Evolutionary conservation across 2,888 invertebrate genomes (phyloP), one percentile per base, ranked within the genome.

Genomic region (Acrocera orbiculus): DNA sequence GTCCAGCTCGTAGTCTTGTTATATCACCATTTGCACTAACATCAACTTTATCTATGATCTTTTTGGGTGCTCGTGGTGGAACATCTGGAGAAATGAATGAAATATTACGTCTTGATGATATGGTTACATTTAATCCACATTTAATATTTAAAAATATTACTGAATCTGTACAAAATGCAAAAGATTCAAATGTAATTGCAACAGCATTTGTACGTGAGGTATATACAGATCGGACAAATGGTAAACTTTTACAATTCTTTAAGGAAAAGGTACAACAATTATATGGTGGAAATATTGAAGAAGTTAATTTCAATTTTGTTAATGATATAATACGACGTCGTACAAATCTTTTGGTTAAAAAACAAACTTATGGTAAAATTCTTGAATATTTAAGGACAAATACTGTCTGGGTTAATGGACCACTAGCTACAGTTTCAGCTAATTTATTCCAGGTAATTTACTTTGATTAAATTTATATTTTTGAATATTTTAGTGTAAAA

Each of bases 11-110:
- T 47, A 85, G 83, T 45, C 66, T 86, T 43, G 73, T 83, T 8
- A 58, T 86, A 13, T 85, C 85, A 1, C 86, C 86, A 0, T 87
- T 85, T 49, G 82, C 85, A 0, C 69, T 82, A 35, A 81, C 81
- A 2, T 85, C 86, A 2, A 70, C 83, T 61, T 56, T 87, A n/a
- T 82, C 85, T 1, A 86, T 87, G 86, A 76, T 87, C 38, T 87
- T 86, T 53, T 66, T 87, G 46, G 86, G 86, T 1, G 85, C 87
- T 0, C 67, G 80, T 43, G 86, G 86, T 2, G 71, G 80, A 3
- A 87, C 87, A 0, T 86, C 87, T 0, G 83, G 81, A 0, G 83
- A 86, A 65, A 83, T 89, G 79, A 86, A 87, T 50, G 83, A 85
- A 48, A 71, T 87, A 9, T 61, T 87, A 0, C 73, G 75, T 46